Evolutionary conservation across 2,113 vertebrate genomes (phyloP).

Genomic region (Pteruthius melanotis): DNA sequence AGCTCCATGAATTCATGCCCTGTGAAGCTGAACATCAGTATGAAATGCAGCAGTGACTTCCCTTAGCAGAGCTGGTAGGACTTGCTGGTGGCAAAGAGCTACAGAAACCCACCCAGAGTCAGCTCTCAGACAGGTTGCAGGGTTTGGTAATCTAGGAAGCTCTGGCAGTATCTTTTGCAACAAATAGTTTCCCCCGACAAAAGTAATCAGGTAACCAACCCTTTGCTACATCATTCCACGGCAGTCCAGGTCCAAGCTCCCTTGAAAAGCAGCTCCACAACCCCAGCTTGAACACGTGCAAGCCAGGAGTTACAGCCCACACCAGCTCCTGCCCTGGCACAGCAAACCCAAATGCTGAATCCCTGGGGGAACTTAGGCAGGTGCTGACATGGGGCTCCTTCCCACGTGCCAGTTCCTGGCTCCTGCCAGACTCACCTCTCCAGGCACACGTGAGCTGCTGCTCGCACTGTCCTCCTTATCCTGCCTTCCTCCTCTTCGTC

Average conservation of each 20-base stretch:
- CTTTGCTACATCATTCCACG: accelerated
- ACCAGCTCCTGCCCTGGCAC: not conserved
- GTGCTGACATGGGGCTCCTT: not conserved
- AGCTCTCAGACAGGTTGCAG: not conserved
- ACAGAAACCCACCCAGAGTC: not conserved
- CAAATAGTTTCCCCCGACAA: accelerated
- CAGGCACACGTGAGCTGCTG: not conserved
- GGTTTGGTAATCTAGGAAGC: not conserved
- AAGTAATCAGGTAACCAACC: not conserved
- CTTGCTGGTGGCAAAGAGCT: not conserved
- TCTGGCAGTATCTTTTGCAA: not conserved
- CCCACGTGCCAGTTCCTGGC: accelerated
- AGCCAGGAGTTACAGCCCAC: not conserved
- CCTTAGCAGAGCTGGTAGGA: not conserved
- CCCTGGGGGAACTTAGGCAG: not conserved
- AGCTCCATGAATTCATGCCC: not conserved
- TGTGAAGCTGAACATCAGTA: accelerated
- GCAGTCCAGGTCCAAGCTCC: not conserved
- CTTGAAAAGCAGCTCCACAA: not conserved
- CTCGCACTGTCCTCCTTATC: accelerated
- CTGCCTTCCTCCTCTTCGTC: not conserved
- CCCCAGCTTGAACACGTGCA: accelerated
- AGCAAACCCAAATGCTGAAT: not conserved
- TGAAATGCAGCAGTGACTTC: not conserved
- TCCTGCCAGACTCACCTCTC: not conserved